phyloP scores from a whole-genome alignment of 2,113 vertebrate genomes.

The Cyanistes caeruleus region DNA sequence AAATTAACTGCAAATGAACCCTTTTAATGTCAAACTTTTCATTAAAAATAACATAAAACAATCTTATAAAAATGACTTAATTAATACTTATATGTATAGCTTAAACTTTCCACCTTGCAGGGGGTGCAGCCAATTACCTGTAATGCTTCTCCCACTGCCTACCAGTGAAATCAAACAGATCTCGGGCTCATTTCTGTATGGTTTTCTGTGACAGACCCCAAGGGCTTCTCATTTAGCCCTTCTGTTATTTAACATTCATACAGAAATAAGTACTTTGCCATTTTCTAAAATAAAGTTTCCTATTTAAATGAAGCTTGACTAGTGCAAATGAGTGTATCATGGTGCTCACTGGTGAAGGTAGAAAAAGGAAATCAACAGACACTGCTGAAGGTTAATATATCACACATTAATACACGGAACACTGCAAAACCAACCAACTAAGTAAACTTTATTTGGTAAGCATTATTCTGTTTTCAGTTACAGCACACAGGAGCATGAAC shows the following conservation, averaged over 20 bases:
- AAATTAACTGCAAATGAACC: not conserved
- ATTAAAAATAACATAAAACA: rapidly evolving
- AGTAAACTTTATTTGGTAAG: not conserved
- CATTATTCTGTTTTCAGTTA: not conserved
- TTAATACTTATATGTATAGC: not conserved
- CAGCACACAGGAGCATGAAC: not conserved
- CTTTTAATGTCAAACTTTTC: not conserved
- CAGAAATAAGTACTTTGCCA: not conserved
- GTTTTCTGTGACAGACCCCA: rapidly evolving
- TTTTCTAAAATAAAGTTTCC: not conserved
- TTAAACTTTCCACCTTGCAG: not conserved
- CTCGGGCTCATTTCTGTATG: not conserved
- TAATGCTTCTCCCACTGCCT: not conserved
- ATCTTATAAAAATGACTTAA: not conserved
- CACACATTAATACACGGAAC: not conserved
- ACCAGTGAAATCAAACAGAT: not conserved
- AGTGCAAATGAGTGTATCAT: not conserved
- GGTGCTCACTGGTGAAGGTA: not conserved
- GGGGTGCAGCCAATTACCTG: not conserved
- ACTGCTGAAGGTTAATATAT: not conserved
- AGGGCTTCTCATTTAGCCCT: not conserved
- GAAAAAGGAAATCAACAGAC: not conserved
- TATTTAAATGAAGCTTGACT: not conserved
- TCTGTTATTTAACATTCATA: not conserved
- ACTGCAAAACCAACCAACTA: not conserved